These are phyloP conservation scores for Spongilla lacustris DNA, from an alignment of 37 sponge, comb jelly and placozoan species.

Conservation along the genomic window DNA sequence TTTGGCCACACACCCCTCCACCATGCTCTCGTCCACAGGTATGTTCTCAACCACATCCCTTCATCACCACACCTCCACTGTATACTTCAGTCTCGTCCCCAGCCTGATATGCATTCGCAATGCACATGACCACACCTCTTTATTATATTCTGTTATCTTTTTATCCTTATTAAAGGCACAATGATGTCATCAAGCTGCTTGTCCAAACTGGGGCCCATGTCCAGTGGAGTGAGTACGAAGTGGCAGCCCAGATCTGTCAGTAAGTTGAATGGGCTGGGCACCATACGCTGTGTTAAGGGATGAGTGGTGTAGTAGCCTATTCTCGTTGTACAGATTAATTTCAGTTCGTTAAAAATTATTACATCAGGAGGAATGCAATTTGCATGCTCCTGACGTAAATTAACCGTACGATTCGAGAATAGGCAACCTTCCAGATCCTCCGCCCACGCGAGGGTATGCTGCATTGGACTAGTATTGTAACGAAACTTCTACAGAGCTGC, in stretches of 20 bases:
- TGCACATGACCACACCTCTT: background rate
- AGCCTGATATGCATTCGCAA: no score
- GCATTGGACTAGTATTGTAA: no score
- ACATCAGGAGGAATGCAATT: no score
- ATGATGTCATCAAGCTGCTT: background rate
- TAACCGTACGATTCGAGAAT: no score
- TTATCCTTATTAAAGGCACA: no score
- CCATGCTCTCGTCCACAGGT: constrained; percentile 68
- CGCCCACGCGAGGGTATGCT: no score
- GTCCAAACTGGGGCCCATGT: background rate
- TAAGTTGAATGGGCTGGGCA: background rate
- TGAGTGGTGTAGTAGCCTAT: background rate
- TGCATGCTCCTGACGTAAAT: no score
- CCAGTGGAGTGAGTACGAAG: background rate
- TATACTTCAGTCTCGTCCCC: background rate
- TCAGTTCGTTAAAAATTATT: no score
- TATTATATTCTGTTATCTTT: background rate
- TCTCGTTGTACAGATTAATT: no score
- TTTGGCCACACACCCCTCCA: constrained; percentile 76
- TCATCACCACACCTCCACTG: constrained; percentile 12
- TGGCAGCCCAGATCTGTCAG: background rate
- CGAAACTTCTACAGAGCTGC: constrained; percentile 63
- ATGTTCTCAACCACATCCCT: constrained; percentile 6
- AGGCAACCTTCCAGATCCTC: no score
- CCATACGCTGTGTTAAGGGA: background rate